Percentiles rank a stretch among this genome's conserved stretches.
phyloP scores from a whole-genome alignment of 2,797 vertebrate species.

The Gadopsis bispinosus region DNA sequence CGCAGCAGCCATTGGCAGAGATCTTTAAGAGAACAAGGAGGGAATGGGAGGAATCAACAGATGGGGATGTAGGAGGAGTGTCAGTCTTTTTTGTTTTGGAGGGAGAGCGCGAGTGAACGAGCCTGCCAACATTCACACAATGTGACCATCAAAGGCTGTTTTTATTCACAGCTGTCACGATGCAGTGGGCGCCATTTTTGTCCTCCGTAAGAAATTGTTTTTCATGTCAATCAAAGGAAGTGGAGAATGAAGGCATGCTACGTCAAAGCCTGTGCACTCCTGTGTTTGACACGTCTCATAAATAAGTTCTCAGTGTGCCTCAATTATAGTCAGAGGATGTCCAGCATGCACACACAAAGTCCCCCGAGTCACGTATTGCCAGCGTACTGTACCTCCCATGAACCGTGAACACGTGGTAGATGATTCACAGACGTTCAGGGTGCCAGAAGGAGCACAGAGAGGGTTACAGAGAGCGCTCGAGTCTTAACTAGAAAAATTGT shows the following conservation, averaged over 20 bases:
- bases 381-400: neutral
- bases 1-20: conserved; percentile 45
- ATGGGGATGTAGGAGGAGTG: conserved; percentile 79
- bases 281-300: conserved; percentile 26
- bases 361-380: neutral
- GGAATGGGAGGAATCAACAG: conserved; percentile 74
- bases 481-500: neutral
- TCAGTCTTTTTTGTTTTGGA: conserved; percentile 65
- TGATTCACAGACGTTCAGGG: neutral
- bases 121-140: conserved; percentile 61
- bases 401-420: conserved; percentile 6
- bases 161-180: conserved; percentile 65
- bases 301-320: neutral
- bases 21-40: conserved; percentile 63
- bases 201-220: conserved; percentile 44
- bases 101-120: conserved; percentile 24
- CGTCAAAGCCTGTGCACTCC: neutral
- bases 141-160: conserved; percentile 50
- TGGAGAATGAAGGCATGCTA: conserved; percentile 23
- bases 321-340: conserved; percentile 16
- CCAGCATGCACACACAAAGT: neutral
- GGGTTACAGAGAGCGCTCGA: neutral
- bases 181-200: conserved; percentile 53
- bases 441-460: neutral
- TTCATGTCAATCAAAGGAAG: conserved; percentile 47